Evolutionary conservation across 2,888 invertebrate genomes (phyloP).

Genomic region (Megalurothrips usitatus): DNA sequence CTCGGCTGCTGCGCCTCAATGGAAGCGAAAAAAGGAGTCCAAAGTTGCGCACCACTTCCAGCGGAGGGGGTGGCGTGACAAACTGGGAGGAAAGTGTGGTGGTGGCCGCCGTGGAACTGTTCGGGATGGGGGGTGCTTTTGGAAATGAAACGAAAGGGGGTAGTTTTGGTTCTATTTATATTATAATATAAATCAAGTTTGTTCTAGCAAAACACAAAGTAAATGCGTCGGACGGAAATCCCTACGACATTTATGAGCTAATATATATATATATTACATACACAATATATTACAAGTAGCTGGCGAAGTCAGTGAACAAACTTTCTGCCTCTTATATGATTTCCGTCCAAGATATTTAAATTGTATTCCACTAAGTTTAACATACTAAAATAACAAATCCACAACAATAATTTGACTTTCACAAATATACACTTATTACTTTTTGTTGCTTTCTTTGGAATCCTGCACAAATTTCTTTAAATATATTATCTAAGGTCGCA

Average conservation of each 20-base stretch:
- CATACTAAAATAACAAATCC: conserved; percentile 15
- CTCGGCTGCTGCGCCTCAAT: background rate
- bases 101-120: too few relatives aligned
- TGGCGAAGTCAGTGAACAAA: background rate
- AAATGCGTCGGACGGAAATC: conserved; percentile 26
- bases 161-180: conserved; percentile 25
- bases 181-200: conserved; percentile 27
- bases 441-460: conserved; percentile 26
- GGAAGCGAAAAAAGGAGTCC: background rate
- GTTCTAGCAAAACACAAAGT: conserved; percentile 16
- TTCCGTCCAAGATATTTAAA: conserved; percentile 25
- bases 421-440: conserved; percentile 23
- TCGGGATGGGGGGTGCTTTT: background rate
- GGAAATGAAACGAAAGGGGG: background rate
- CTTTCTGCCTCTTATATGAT: background rate
- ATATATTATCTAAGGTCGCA: conserved; percentile 20
- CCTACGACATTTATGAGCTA: conserved; percentile 14
- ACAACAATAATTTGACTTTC: conserved; percentile 27
- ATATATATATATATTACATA: conserved; percentile 20
- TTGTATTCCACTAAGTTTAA: conserved; percentile 25
- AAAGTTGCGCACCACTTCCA: background rate
- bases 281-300: conserved; percentile 6
- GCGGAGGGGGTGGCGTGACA: background rate
- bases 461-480: conserved; percentile 11
- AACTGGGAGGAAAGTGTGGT: background rate